phyloP scores from a whole-genome alignment of 2,888 invertebrate species.

The Erpobdella octoculata region DNA sequence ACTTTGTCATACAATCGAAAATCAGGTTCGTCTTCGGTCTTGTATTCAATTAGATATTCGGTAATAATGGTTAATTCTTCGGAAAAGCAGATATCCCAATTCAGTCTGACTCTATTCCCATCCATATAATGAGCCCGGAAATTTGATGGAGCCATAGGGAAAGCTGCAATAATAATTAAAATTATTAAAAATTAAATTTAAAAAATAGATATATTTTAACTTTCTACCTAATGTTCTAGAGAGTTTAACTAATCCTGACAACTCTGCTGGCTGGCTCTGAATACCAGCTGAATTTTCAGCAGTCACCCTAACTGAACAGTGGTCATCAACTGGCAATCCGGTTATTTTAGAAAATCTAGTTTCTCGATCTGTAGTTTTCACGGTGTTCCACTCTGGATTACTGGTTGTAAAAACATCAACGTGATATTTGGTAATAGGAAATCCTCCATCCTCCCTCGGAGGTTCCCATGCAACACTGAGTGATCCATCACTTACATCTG shows the following conservation, averaged over 20 bases:
- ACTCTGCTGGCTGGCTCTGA: not conserved
- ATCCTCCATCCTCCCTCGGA: slow-evolving; percentile 37
- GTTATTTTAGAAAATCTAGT: not conserved
- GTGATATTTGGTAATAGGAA: slow-evolving; percentile 41
- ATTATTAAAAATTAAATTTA: not conserved
- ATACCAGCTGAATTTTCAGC: not conserved
- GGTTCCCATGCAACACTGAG: slow-evolving; percentile 38
- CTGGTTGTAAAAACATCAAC: slow-evolving; percentile 39
- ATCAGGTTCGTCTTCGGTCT: not conserved
- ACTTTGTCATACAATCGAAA: not conserved
- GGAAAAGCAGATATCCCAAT: not conserved
- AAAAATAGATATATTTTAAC: not conserved
- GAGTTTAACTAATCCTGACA: not conserved
- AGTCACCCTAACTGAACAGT: not conserved
- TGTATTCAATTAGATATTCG: not conserved
- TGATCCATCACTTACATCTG: slow-evolving; percentile 36
- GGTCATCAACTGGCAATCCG: not conserved
- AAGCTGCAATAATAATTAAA: not conserved
- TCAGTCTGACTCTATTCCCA: not conserved
- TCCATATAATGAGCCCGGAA: not conserved
- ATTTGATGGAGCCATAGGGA: not conserved
- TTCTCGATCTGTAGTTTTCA: not conserved
- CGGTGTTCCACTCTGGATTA: not conserved
- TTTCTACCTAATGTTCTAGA: not conserved
- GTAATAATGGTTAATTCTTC: not conserved